phyloP scores from a whole-genome alignment of 2,797 vertebrate genomes.

The Diceros bicornis region DNA sequence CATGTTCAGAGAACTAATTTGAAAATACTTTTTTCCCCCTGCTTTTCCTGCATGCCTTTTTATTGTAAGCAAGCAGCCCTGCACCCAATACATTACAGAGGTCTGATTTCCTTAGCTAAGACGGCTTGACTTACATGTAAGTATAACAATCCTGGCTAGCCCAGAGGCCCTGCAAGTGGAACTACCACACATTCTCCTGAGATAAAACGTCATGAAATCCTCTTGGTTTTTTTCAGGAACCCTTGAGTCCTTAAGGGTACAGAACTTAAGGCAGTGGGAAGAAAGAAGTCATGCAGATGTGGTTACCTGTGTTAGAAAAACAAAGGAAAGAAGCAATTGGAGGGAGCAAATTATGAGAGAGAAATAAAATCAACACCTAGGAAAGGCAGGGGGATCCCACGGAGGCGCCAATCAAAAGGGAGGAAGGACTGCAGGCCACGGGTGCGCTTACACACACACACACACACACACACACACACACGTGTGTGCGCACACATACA shows the following conservation, averaged over 20 bases:
- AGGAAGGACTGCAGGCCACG: not conserved
- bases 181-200: not conserved
- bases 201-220: constrained; percentile 65
- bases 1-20: constrained; percentile 17
- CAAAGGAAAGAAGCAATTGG: constrained; percentile 19
- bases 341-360: not conserved
- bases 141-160: constrained; percentile 35
- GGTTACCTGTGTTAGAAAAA: constrained; percentile 58
- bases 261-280: constrained; percentile 61
- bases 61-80: not conserved
- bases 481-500: not conserved
- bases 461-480: not conserved
- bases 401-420: not conserved
- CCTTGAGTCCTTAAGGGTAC: constrained; percentile 55
- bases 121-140: constrained; percentile 59
- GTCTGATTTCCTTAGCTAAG: not conserved
- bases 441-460: rapidly evolving
- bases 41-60: constrained; percentile 16
- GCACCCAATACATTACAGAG: not conserved
- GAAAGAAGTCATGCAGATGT: not conserved
- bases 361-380: constrained; percentile 9
- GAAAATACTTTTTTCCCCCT: not conserved
- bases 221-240: not conserved
- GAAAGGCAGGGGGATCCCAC: not conserved
- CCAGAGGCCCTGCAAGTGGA: constrained; percentile 2